Evolutionary conservation across 2,888 invertebrate genomes (phyloP), one percentile per base, ranked within the genome.

Genomic region (Anaspis maculata): DNA sequence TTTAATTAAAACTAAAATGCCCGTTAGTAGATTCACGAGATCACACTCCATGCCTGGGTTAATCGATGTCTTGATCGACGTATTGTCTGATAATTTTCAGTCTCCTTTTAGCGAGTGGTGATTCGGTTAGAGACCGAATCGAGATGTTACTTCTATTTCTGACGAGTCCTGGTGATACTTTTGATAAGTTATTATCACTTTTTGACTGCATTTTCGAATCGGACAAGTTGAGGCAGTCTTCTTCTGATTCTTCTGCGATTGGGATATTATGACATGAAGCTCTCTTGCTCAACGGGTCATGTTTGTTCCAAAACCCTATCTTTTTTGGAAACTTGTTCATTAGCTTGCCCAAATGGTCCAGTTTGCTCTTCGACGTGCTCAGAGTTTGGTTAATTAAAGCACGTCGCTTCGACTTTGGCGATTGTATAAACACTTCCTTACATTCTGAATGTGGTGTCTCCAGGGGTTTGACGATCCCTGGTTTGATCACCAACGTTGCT

Each of bases 261-360:
- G n/a, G n/a, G n/a, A n/a, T n/a, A n/a, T n/a, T n/a, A 32, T 55
- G 54, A 57, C 57, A 60, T 15, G 59, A 58, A 9, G 49, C 44
- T 14, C 57, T 45, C 32, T 52, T 44, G 37, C 49, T 44, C 25
- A 31, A 24, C 28, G 41, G 64, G 22, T 70, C 70, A 40, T 49
- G 57, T 60, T 68, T 72, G 45, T 69, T 61, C 73, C 74, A 74
- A 58, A 74, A 73, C 22, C 66, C 70, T 37, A 76, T 59, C 61
- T 72, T 74, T 43, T 69, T 67, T 4, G 75, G 73, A 30, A 76
- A 54, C 39, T 71, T 11, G 9, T 6, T 71, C 36, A 75, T 64
- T 37, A 75, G 45, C 40, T 58, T 58, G 24, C 52, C 40, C 28
- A 56, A 44, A 37, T 37, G 26, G 40, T 42, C 23, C 15, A 35